Conservation (phyloP, 2,113 vertebrate species). For the Axis porcinus region DNA sequence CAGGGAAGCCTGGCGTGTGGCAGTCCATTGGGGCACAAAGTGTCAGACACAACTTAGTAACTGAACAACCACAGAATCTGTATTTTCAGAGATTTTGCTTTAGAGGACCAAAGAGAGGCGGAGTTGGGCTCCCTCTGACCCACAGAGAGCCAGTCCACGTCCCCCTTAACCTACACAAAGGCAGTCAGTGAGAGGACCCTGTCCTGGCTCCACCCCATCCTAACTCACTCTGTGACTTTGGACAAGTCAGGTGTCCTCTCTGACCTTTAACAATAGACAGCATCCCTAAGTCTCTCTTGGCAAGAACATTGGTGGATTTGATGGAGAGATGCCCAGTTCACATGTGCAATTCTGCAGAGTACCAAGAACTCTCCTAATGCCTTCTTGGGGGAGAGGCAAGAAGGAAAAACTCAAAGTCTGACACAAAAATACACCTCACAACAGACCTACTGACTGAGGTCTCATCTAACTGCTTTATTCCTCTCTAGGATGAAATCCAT, state of each 20-base stretch:
- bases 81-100: not conserved
- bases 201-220: fast-evolving
- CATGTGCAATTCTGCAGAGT: not conserved
- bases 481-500: not conserved
- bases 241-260: not conserved
- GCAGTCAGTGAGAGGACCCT: too few relatives aligned
- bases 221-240: not conserved
- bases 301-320: not conserved
- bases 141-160: too few relatives aligned
- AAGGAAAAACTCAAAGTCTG: not conserved
- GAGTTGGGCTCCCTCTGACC: not conserved
- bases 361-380: too few relatives aligned
- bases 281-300: not conserved
- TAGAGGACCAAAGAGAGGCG: not conserved
- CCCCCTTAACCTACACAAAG: not conserved
- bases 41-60: not conserved
- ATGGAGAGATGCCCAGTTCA: not conserved
- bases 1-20: fast-evolving
- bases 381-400: not conserved
- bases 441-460: not conserved
- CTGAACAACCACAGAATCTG: not conserved
- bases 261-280: not conserved
- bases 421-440: not conserved
- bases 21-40: not conserved
- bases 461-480: not conserved